Base-by-base conservation (phyloP, 2,888 invertebrate genomes). In the Calameuta filiformis region DNA sequence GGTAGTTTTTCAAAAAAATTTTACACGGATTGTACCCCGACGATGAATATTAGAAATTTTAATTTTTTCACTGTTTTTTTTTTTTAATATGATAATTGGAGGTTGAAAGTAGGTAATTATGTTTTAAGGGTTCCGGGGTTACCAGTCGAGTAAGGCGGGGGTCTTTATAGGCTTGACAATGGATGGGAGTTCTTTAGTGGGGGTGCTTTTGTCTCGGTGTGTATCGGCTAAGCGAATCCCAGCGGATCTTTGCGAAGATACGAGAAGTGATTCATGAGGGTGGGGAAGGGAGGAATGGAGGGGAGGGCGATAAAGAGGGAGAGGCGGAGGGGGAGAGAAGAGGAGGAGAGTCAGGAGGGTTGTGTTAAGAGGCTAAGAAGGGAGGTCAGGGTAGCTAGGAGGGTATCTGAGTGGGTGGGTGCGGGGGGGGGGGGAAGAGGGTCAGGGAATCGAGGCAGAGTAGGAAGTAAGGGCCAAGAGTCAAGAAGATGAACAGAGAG, bases 401-500 rank as follows among this genome's bases (percentile, higher is more conserved):
- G 68, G 76, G 74, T 74, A 76, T 77, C 75, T 73, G 73, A 40
- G 15, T 40, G 40, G 15, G 4, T 40, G 40, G 40, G 15, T 15
- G 2, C 6, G 40, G 40, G 69, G 4, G 4, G 15, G 40, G 40
- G 69, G 4, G 4, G 23, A n/a, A 11, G 69, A 11, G 31, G 76
- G 75, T 12, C 34, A 35, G 73, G 75, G 75, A 73, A 69, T 1
- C 30, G 69, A 11, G 35, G 73, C 73, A 80, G 73, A 82, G 81
- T 77, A 81, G 81, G 79, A 82, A 80, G 81, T 80, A 77, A 81
- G 82, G 82, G 83, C 79, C 82, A 84, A 85, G 82, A 84, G 84
- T 85, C 85, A 83, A 83, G 85, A 85, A 85, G 85, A 85, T 85
- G 84, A 85, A 85, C 83, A 85, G 84, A 82, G 83, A 82, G 85